phyloP scores from a whole-genome alignment of 2,888 invertebrate species.

The Eilema caniola region DNA sequence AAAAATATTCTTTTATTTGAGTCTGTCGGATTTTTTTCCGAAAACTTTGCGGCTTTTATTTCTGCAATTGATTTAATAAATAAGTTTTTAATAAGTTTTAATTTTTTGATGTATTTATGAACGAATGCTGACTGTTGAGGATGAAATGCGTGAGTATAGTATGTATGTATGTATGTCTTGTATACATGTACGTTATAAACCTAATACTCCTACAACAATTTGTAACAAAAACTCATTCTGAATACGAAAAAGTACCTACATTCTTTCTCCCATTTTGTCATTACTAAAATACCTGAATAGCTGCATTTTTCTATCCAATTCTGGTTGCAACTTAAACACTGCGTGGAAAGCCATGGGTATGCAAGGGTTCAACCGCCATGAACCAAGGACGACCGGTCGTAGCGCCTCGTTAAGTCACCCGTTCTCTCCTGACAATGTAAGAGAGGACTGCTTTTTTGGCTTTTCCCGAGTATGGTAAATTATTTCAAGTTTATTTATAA shows the following conservation, averaged over 20 bases:
- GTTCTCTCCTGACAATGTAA: conserved; percentile 34
- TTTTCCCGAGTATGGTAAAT: background rate
- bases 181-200: too few relatives aligned
- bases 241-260: too few relatives aligned
- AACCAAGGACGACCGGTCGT: conserved; percentile 63
- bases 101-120: background rate
- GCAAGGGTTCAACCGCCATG: conserved; percentile 62
- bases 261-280: too few relatives aligned
- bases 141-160: background rate
- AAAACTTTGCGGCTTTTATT: background rate
- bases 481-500: background rate
- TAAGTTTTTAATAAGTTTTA: background rate
- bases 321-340: conserved; percentile 40
- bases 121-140: background rate
- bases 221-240: too few relatives aligned
- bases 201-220: background rate
- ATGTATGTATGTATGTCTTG: too few relatives aligned
- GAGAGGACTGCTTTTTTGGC: conserved; percentile 14
- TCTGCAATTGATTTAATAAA: background rate
- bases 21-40: background rate
- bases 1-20: conserved; percentile 22
- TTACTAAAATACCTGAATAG: background rate
- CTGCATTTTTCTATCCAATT: conserved; percentile 33
- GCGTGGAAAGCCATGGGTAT: conserved; percentile 56
- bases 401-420: conserved; percentile 27